phyloP scores from a whole-genome alignment of 2,113 vertebrate species.

The Sardina pilchardus region DNA sequence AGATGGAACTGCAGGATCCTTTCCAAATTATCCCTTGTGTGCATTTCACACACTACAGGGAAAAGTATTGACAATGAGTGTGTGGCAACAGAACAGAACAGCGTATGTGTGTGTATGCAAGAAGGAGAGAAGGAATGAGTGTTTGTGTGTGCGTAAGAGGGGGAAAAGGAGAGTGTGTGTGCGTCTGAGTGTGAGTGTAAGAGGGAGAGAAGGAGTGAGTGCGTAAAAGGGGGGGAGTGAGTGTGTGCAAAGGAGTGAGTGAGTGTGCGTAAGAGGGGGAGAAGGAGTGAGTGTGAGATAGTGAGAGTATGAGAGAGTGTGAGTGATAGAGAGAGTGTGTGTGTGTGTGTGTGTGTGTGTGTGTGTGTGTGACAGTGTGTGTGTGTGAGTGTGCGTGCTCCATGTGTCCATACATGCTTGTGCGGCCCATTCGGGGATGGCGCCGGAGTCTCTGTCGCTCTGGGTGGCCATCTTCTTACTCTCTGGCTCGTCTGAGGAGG shows the following conservation, averaged over 20 bases:
- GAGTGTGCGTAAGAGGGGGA: too few species aligned
- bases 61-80: too few species aligned
- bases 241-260: too few species aligned
- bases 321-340: not conserved
- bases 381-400: not conserved
- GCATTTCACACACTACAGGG: too few species aligned
- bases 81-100: too few species aligned
- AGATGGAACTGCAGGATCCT: too few species aligned
- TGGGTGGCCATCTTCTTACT: slow-evolving; percentile 92
- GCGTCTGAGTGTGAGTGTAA: not conserved
- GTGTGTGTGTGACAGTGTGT: not conserved
- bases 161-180: not conserved
- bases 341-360: slow-evolving; percentile 9
- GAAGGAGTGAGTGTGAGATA: too few species aligned
- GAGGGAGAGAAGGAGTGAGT: too few species aligned
- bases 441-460: slow-evolving; percentile 79
- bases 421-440: slow-evolving; percentile 61
- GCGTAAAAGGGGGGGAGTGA: too few species aligned
- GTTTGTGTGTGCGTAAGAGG: too few species aligned
- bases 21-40: too few species aligned
- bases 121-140: too few species aligned
- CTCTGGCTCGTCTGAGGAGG: slow-evolving; percentile 83
- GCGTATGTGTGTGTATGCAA: not conserved
- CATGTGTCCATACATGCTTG: slow-evolving; percentile 9
- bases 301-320: not conserved